A percentile compares a stretch with the other conserved stretches of the same genome.
Evolutionary conservation across 2,797 vertebrate species (phyloP).

Genomic region (Spea hammondii): DNA sequence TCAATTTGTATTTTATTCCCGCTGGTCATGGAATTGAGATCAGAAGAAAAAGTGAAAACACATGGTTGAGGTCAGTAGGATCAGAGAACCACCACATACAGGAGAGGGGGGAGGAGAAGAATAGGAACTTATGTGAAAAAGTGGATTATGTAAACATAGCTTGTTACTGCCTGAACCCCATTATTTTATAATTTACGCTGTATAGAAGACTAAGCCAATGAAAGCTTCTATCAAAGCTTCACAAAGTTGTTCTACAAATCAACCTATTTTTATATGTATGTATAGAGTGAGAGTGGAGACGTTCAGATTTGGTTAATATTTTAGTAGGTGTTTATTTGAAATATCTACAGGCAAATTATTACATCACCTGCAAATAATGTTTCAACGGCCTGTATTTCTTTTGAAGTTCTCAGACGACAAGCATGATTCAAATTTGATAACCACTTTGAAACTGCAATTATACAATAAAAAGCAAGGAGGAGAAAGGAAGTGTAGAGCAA

Average conservation of each 20-base stretch:
- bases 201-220: conserved; percentile 84
- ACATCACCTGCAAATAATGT: conserved; percentile 85
- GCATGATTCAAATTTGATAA: conserved; percentile 89
- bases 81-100: conserved; percentile 97
- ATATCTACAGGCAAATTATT: conserved; percentile 90
- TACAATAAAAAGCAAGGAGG: conserved; percentile 83
- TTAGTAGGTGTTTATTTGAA: conserved; percentile 97
- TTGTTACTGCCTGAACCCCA: conserved; percentile 91
- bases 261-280: conserved; percentile 74
- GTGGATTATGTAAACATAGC: conserved; percentile 96
- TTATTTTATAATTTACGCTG: conserved; percentile 96
- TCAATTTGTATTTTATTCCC: conserved; percentile 99
- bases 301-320: conserved; percentile 87
- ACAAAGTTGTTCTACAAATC: conserved; percentile 81
- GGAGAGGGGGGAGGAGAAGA: conserved; percentile 84
- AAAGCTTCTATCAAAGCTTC: conserved; percentile 74
- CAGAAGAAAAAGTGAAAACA: conserved; percentile 99
- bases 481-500: conserved; percentile 80
- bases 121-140: conserved; percentile 94
- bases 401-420: conserved; percentile 81
- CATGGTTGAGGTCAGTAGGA: conserved; percentile 97
- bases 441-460: conserved; percentile 88
- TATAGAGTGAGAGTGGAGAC: conserved; percentile 52
- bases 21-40: conserved; percentile 99
- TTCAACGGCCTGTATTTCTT: conserved; percentile 67